Base-by-base conservation (phyloP, 2,888 invertebrate genomes). In the Drosophila colorata region DNA sequence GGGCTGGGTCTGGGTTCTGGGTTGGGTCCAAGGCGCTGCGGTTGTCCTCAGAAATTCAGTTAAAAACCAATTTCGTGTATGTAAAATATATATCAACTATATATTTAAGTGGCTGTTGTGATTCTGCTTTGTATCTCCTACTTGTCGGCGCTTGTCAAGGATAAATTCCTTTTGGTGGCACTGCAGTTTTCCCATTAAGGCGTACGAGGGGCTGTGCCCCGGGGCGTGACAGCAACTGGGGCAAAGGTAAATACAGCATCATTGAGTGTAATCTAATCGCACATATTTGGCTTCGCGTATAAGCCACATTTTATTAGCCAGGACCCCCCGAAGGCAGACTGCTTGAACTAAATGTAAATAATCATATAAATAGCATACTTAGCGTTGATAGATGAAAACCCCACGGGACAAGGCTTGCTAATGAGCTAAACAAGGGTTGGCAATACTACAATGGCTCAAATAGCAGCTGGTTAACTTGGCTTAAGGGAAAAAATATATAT, bases 61-160 rank as follows among this genome's bases (percentile, higher is more conserved):
- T 87, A 85, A 85, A 85, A 85, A 87, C 85, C 87, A 85, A 85
- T 87, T 85, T 87, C 86, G 80, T 85, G 87, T 85, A 87, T 85
- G 87, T 82, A 74, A 83, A 84, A 83, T 87, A 81, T 83, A 79
- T 83, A 79, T 83, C 78, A 87, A 87, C 87, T 84, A 87, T 87
- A 79, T 74, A 83, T 87, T 87, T 87, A 83, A 83, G 84, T 83
- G 87, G 74, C 60, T 87, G 76, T 57, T 74, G 58, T 69, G 66
- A 77, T 80, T 69, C 43, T 60, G 63, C 56, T 66, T 73, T 60
- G 58, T 59, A 48, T 67, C 49, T 56, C 48, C 69, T 78, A 69
- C 75, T 80, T 82, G 80, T 83, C 78, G 75, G 31, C 83, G 86
- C 86, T 64, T 86, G 83, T 83, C 86, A 78, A 38, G 75, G 61